phyloP scores from a whole-genome alignment of 1,140 invertebrate genomes.

The Atta cephalotes region DNA sequence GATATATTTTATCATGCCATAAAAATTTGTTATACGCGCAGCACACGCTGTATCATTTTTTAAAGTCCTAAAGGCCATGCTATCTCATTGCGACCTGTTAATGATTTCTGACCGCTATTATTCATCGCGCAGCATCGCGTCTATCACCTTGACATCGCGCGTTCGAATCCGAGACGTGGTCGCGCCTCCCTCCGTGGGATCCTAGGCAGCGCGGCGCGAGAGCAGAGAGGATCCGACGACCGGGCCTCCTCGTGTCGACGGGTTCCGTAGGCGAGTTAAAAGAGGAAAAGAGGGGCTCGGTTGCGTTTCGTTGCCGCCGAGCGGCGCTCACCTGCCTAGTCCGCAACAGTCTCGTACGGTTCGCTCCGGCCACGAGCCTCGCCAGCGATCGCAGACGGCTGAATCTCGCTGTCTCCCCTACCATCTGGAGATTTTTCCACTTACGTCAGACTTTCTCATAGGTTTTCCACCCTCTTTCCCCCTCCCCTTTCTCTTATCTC shows the following conservation, averaged over 20 bases:
- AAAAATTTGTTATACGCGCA: slow-evolving; percentile 7
- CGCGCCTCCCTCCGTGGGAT: slow-evolving; percentile 62
- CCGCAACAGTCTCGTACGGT: slow-evolving; percentile 76
- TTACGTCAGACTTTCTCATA: slow-evolving; percentile 54
- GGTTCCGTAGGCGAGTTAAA: slow-evolving; percentile 70
- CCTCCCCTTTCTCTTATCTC: background rate
- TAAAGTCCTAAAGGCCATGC: background rate
- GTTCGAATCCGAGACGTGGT: slow-evolving; percentile 21
- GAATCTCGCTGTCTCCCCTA: slow-evolving; percentile 70
- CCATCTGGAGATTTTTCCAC: slow-evolving; percentile 66
- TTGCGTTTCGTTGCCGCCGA: slow-evolving; percentile 75
- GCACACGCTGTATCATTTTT: background rate
- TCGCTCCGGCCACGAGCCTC: slow-evolving; percentile 73
- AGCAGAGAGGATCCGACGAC: slow-evolving; percentile 63
- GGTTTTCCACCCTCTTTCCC: slow-evolving; percentile 66
- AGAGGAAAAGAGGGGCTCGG: slow-evolving; percentile 76
- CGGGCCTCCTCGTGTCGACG: slow-evolving; percentile 57
- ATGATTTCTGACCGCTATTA: slow-evolving; percentile 8
- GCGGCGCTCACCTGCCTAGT: slow-evolving; percentile 78
- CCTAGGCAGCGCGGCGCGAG: slow-evolving; percentile 58
- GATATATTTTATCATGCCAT: background rate
- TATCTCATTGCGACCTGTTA: slow-evolving; percentile 10
- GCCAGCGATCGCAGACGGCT: slow-evolving; percentile 68
- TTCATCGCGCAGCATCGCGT: slow-evolving; percentile 4
- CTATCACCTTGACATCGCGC: slow-evolving; percentile 43